phyloP scores from a whole-genome alignment of 2,888 invertebrate species.

The Oscheius onirici region DNA sequence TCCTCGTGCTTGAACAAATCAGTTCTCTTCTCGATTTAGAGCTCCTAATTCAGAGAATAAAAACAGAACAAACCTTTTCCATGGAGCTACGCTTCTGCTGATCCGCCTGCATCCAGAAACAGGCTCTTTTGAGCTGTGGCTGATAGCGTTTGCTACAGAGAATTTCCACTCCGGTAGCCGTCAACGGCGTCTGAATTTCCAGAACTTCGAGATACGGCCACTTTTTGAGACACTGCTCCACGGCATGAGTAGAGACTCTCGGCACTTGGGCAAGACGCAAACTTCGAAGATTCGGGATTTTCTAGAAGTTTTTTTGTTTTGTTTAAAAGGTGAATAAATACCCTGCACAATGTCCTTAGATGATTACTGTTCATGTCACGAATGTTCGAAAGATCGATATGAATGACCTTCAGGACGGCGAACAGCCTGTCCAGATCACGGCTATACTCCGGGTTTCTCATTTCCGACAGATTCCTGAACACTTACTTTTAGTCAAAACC shows the following conservation, averaged over 20 bases:
- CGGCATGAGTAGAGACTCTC: slow-evolving; percentile 15
- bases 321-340: neutral
- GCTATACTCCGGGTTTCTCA: neutral
- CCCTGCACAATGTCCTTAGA: slow-evolving; percentile 3
- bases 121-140: neutral
- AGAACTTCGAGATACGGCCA: slow-evolving; percentile 11
- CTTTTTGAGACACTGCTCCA: slow-evolving; percentile 21
- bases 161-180: neutral
- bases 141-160: neutral
- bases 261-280: neutral
- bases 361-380: slow-evolving; percentile 18
- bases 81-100: slow-evolving; percentile 15
- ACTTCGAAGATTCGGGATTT: neutral
- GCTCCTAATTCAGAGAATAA: neutral
- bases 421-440: neutral
- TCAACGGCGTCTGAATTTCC: neutral
- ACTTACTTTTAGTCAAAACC: neutral
- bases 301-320: neutral
- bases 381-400: slow-evolving; percentile 6
- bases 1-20: too few relatives aligned
- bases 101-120: slow-evolving; percentile 18
- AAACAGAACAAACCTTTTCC: slow-evolving; percentile 4
- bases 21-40: too few relatives aligned
- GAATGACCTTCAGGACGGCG: slow-evolving; percentile 3
- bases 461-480: slow-evolving; percentile 2